Evolutionary conservation across 2,113 vertebrate genomes (phyloP).

Genomic region (Machaerirhynchus nigripectus): DNA sequence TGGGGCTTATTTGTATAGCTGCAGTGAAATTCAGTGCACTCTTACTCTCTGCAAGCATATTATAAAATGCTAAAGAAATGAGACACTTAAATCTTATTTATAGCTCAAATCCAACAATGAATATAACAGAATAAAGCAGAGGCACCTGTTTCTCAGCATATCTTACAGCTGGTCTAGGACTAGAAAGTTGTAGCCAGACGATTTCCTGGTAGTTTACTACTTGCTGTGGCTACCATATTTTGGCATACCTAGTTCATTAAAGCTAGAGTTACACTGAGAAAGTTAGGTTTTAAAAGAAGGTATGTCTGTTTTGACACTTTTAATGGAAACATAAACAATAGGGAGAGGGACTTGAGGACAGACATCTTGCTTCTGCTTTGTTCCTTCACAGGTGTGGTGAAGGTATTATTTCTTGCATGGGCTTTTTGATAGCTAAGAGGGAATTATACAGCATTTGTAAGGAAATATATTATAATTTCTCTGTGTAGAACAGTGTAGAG

Average conservation of each 20-base stretch:
- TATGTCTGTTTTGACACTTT: neutral
- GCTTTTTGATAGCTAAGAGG: neutral
- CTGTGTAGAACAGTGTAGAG: neutral
- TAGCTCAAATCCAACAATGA: neutral
- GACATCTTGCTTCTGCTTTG: neutral
- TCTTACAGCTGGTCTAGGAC: neutral
- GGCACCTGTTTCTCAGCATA: neutral
- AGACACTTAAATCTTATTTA: neutral
- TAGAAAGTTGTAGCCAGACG: neutral
- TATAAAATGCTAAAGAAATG: neutral
- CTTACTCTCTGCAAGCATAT: neutral
- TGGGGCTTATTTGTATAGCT: neutral
- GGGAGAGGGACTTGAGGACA: neutral
- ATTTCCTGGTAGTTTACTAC: neutral
- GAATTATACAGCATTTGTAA: neutral
- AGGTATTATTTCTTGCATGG: neutral
- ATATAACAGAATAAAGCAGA: neutral
- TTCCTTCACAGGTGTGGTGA: neutral
- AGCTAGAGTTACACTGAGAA: neutral
- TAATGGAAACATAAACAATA: neutral
- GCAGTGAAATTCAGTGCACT: neutral
- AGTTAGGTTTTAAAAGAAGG: neutral
- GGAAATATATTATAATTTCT: neutral
- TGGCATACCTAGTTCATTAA: neutral
- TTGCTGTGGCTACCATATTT: neutral